Conservation (phyloP, 2,113 vertebrate species). For the Corythornis madagascariensis region DNA sequence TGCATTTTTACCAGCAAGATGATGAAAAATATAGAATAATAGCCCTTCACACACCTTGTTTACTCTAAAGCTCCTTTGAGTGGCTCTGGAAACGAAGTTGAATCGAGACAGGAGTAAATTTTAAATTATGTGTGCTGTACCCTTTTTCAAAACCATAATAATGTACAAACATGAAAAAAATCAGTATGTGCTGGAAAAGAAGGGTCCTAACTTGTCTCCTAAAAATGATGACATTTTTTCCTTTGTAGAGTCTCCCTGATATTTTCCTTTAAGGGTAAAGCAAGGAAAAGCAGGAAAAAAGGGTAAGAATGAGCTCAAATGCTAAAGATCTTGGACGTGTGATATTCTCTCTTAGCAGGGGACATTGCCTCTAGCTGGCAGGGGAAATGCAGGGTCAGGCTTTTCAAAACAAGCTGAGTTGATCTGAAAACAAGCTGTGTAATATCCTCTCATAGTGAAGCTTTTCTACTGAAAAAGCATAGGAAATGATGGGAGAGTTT, state of each 20-base stretch:
- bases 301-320: not conserved
- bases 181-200: not conserved
- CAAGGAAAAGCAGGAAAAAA: not conserved
- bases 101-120: not conserved
- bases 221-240: not conserved
- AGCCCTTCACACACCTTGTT: not conserved
- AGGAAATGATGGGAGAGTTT: accelerated
- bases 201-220: accelerated
- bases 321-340: not conserved
- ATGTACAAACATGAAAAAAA: not conserved
- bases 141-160: not conserved
- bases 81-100: not conserved
- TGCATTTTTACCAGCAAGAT: conserved; percentile 10
- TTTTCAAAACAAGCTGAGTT: conserved; percentile 35
- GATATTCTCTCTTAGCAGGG: conserved; percentile 21
- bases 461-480: not conserved
- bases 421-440: conserved; percentile 8
- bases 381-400: conserved; percentile 7
- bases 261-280: not conserved
- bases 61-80: not conserved
- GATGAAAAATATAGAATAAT: conserved; percentile 26
- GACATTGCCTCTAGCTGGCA: not conserved
- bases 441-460: not conserved
- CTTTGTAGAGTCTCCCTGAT: not conserved
- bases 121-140: not conserved